These are phyloP conservation scores for Micrasema minimum DNA, from an alignment of 1,140 invertebrate genomes.

Conservation along the genomic window DNA sequence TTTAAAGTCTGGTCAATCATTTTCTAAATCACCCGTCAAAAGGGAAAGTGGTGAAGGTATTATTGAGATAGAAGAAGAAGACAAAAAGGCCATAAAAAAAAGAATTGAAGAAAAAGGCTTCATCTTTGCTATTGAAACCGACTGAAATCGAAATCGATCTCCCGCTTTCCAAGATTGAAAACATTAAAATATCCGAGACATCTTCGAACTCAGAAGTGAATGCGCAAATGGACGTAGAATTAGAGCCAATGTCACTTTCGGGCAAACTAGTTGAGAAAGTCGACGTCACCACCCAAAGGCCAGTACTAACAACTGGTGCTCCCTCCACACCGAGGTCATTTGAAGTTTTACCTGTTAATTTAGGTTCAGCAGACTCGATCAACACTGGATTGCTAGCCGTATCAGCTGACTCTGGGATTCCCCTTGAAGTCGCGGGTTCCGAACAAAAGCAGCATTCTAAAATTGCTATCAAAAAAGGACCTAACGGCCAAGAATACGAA, in stretches of 20 bases:
- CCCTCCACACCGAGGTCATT: conserved; percentile 57
- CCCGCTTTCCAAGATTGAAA: conserved; percentile 64
- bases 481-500: conserved; percentile 91
- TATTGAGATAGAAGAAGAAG: conserved; percentile 63
- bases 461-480: conserved; percentile 86
- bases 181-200: conserved; percentile 62
- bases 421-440: conserved; percentile 63
- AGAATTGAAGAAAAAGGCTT: conserved; percentile 59
- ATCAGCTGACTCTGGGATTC: conserved; percentile 63
- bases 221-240: conserved; percentile 62
- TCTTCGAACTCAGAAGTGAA: conserved; percentile 58
- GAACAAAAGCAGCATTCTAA: conserved; percentile 71
- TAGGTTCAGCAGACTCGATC: conserved; percentile 60
- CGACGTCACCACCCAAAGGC: conserved; percentile 63
- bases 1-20: conserved; percentile 25
- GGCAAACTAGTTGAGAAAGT: conserved; percentile 59
- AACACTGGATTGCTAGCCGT: conserved; percentile 63
- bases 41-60: conserved; percentile 59
- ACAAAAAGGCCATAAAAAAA: conserved; percentile 61
- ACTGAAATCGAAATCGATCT: conserved; percentile 64
- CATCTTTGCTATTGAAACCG: conserved; percentile 32
- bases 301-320: conserved; percentile 61
- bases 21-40: conserved; percentile 36
- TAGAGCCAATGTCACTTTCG: conserved; percentile 64
- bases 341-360: conserved; percentile 65